Conservation (phyloP, 2,797 vertebrate genomes). For the Diceros bicornis region DNA sequence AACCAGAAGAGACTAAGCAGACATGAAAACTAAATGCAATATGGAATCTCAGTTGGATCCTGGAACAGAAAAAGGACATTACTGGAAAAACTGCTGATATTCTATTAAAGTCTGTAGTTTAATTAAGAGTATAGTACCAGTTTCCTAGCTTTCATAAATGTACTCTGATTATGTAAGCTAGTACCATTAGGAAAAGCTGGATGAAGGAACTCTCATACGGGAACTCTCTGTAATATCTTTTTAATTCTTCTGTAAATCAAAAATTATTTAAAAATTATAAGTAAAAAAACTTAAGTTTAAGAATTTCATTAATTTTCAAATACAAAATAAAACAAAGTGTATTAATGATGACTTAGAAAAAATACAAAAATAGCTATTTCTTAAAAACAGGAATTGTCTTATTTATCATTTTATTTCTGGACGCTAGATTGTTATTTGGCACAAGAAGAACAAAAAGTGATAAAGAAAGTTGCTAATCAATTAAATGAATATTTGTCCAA, state of each 20-base stretch:
- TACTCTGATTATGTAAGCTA: not conserved
- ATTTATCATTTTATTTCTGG: not conserved
- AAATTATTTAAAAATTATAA: not conserved
- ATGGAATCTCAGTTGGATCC: not conserved
- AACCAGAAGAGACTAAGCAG: not conserved
- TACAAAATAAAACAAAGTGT: not conserved
- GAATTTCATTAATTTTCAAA: not conserved
- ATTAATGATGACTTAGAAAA: not conserved
- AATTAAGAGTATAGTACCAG: not conserved
- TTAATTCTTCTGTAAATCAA: not conserved
- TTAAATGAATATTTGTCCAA: not conserved
- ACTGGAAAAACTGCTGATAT: not conserved
- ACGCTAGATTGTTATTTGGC: not conserved
- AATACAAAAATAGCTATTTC: not conserved
- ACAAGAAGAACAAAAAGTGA: not conserved
- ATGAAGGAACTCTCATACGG: not conserved
- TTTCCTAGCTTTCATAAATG: not conserved
- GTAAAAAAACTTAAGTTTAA: not conserved
- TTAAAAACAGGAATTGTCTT: not conserved
- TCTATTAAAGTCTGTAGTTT: not conserved
- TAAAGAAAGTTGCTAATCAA: not conserved
- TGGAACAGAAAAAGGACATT: not conserved
- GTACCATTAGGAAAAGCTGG: not conserved
- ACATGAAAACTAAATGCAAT: not conserved
- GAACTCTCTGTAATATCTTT: not conserved